Evolutionary conservation across 2,888 invertebrate genomes (phyloP).

Genomic region (Noctua janthina): DNA sequence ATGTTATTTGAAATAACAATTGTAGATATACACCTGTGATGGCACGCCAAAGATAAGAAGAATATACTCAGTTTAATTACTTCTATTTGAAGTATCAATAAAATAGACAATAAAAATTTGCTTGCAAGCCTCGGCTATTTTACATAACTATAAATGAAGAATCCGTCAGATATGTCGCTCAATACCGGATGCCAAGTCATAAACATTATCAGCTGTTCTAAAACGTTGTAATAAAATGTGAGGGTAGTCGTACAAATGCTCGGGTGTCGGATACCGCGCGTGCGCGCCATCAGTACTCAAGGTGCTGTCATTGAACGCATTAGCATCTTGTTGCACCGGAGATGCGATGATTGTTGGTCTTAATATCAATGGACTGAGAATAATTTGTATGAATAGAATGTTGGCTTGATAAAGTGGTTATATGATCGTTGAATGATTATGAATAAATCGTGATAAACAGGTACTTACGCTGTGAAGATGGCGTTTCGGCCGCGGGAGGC

Average conservation of each 20-base stretch:
- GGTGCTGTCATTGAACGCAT: conserved; percentile 71
- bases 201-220: conserved; percentile 77
- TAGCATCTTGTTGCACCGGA: conserved; percentile 62
- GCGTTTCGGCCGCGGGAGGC: conserved; percentile 87
- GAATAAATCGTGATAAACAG: background rate
- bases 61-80: conserved; percentile 66
- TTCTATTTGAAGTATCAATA: conserved; percentile 67
- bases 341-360: conserved; percentile 53
- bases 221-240: conserved; percentile 73
- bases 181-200: conserved; percentile 76
- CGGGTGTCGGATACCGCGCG: conserved; percentile 80
- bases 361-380: conserved; percentile 48
- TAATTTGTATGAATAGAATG: conserved; percentile 21
- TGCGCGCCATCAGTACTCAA: conserved; percentile 75
- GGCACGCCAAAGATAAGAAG: conserved; percentile 66
- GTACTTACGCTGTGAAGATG: conserved; percentile 84
- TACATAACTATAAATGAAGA: conserved; percentile 67
- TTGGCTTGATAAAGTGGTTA: background rate
- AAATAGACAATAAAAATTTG: conserved; percentile 66
- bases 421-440: background rate
- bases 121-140: conserved; percentile 68
- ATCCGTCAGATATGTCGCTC: conserved; percentile 69
- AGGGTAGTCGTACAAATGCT: conserved; percentile 79
- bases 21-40: conserved; percentile 63
- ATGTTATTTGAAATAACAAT: conserved; percentile 62